Conservation (phyloP, 2,888 invertebrate genomes). For the Myopa tessellatipennis region DNA sequence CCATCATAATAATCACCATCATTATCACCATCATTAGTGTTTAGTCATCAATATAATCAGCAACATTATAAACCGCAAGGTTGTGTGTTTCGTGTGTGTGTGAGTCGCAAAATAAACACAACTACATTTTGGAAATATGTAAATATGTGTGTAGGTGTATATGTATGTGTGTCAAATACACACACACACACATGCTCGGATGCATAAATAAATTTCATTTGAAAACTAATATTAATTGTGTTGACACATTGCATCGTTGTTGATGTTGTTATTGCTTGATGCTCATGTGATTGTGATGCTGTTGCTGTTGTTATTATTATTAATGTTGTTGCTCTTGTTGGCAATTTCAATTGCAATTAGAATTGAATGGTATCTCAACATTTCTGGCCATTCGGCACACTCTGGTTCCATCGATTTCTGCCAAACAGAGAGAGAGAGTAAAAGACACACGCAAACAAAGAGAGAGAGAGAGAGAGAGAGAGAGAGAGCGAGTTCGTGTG, state of each 20-base stretch:
- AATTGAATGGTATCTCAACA: conserved; percentile 32
- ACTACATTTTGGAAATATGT: neutral
- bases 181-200: neutral
- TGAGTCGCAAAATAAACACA: neutral
- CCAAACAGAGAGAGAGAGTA: no score
- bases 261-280: neutral
- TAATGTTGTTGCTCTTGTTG: neutral
- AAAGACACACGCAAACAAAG: no score
- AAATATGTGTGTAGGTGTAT: no score
- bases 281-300: neutral
- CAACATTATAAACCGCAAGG: conserved; percentile 13
- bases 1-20: conserved; percentile 8
- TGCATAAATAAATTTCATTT: conserved; percentile 26
- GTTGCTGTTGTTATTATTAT: neutral
- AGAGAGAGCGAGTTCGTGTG: neutral
- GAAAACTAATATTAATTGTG: conserved; percentile 34
- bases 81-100: neutral
- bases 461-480: no score
- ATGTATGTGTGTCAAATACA: neutral
- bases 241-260: conserved; percentile 28
- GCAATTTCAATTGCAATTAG: conserved; percentile 13
- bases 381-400: conserved; percentile 16
- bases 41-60: conserved; percentile 19
- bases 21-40: neutral
- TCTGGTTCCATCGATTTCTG: no score